Base-by-base conservation (phyloP, 2,888 invertebrate genomes). In the Uloborus plumipes region DNA sequence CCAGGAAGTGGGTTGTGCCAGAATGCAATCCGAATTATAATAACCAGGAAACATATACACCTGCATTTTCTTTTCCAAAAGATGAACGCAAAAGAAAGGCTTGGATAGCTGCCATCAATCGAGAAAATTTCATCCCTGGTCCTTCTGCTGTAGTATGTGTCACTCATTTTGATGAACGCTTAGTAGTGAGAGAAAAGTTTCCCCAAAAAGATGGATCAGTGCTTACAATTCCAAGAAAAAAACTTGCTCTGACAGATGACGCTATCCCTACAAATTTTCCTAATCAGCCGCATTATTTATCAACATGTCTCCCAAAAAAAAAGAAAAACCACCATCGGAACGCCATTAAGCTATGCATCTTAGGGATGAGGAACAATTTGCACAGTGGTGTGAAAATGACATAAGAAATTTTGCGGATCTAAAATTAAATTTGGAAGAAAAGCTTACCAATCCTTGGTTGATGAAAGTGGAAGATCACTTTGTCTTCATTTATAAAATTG, bases 41-140 rank as follows among this genome's bases (percentile, higher is more conserved):
- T 53, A 53, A 53, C 15, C 16, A 53, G n/a, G n/a, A 2, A 53
- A 53, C 15, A n/a, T 53, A 53, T n/a, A 53, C 53, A 53, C 53
- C 15, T 16, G 53, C 53, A 53, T 53, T 53, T 53, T 53, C n/a
- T 3, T 53, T 53, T 53, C 53, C 53, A n/a, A 53, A n/a, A 6
- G 53, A 53, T 53, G 53, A 26, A 26, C 4, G 2, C 2, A 26
- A 26, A 53, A 53, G 53, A 53, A 53, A 53, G n/a, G 6, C 2
- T 3, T 53, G 53, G 53, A 16, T 53, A 53, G 15, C 15, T n/a
- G 53, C 53, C 15, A 53, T 53, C 15, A 53, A 53, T 53, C 2
- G 53, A n/a, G n/a, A 53, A 53, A n/a, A 53, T 53, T 53, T 53
- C n/a, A n/a, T 53, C n/a, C 53, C 53, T 53, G 53, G 53, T 16